These are phyloP conservation scores for Leptopilina drosophilae DNA, from an alignment of 2,888 invertebrate genomes.

Conservation along the genomic window DNA sequence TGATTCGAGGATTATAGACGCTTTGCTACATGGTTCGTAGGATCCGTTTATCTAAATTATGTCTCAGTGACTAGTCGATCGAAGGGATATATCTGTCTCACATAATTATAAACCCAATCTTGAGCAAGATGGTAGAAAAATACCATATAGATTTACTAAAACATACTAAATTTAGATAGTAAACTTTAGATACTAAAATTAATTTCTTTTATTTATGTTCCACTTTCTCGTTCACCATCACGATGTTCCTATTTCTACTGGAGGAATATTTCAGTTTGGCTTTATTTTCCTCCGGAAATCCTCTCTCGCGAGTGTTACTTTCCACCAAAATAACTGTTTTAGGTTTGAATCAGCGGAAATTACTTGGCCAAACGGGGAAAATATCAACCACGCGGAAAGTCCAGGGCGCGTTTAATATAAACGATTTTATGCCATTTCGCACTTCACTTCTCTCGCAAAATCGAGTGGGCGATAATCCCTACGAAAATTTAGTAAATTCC, in stretches of 20 bases:
- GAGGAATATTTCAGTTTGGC: background rate
- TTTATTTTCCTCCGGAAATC: background rate
- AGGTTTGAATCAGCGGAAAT: slow-evolving; percentile 21
- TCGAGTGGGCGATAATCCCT: background rate
- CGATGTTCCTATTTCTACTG: background rate
- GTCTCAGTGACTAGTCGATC: slow-evolving; percentile 38
- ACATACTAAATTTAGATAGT: too few species aligned
- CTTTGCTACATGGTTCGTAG: slow-evolving; percentile 24
- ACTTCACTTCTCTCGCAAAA: slow-evolving; percentile 31
- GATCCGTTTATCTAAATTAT: slow-evolving; percentile 39
- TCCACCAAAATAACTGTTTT: slow-evolving; percentile 18
- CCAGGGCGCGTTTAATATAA: slow-evolving; percentile 34
- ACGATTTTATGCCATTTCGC: slow-evolving; percentile 37
- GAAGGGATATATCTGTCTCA: background rate
- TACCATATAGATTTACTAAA: too few species aligned
- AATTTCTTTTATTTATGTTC: background rate
- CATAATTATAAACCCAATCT: too few species aligned
- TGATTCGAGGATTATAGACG: slow-evolving; percentile 10
- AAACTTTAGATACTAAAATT: too few species aligned
- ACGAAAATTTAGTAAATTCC: background rate
- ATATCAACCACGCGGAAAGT: slow-evolving; percentile 28
- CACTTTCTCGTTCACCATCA: background rate
- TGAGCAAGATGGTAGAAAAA: too few species aligned
- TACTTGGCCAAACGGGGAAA: slow-evolving; percentile 28
- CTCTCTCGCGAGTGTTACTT: background rate